A percentile compares a stretch with the other conserved stretches of the same genome.
Conservation (phyloP, 2,797 vertebrate genomes). For the Tangara arthus region DNA sequence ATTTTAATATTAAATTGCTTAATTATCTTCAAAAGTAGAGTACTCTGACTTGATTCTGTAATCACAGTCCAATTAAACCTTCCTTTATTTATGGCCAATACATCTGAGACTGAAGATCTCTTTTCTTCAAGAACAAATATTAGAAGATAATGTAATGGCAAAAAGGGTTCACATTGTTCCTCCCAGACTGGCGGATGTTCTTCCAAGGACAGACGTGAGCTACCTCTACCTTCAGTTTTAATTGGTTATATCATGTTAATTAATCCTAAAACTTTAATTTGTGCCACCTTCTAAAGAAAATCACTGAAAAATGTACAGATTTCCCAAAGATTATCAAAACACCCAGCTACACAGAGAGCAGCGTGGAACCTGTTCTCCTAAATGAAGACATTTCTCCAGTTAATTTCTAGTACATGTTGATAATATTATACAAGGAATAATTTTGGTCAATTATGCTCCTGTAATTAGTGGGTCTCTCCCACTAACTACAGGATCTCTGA, state of each 20-base stretch:
- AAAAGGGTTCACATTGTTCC: background rate
- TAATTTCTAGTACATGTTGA: background rate
- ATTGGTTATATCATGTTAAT: background rate
- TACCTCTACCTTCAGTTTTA: background rate
- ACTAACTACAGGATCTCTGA: background rate
- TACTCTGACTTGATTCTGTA: background rate
- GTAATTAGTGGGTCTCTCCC: background rate
- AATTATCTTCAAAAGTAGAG: background rate
- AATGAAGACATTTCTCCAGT: background rate
- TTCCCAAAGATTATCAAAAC: background rate
- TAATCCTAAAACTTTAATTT: background rate
- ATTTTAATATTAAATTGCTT: background rate
- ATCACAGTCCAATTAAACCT: background rate
- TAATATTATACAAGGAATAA: background rate
- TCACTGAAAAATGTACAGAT: background rate
- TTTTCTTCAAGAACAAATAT: background rate
- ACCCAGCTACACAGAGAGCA: background rate
- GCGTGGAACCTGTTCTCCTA: background rate
- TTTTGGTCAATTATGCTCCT: background rate
- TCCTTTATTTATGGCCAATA: background rate
- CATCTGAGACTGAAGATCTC: background rate
- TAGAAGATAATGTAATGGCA: background rate
- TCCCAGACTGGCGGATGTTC: background rate
- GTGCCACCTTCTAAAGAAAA: background rate
- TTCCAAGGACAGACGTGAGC: background rate